Evolutionary conservation across 1,140 invertebrate genomes (phyloP).

Genomic region (Palaemon carinicauda): DNA sequence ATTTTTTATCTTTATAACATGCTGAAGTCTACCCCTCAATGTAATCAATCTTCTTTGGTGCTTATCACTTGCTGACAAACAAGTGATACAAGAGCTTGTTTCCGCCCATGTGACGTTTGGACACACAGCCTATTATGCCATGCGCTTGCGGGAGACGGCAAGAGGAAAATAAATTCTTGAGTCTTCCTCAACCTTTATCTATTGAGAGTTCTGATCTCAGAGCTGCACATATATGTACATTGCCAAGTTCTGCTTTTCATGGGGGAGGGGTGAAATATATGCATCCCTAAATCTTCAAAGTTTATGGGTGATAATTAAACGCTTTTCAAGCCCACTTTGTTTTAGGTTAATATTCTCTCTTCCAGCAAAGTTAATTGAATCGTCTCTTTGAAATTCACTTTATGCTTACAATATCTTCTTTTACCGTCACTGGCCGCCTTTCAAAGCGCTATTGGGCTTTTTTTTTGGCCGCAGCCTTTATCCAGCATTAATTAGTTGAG

Average conservation of each 20-base stretch:
- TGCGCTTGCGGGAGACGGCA: background rate
- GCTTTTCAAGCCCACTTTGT: constrained; percentile 57
- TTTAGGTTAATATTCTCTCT: constrained; percentile 57
- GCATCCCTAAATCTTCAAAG: constrained; percentile 53
- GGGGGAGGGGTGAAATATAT: constrained; percentile 25
- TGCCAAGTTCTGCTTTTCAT: constrained; percentile 35
- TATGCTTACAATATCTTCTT: constrained; percentile 57
- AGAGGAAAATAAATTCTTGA: background rate
- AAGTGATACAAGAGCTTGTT: constrained; percentile 13
- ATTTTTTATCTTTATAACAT: too few species aligned
- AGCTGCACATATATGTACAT: constrained; percentile 19
- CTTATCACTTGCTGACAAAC: constrained; percentile 16
- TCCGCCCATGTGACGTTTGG: background rate
- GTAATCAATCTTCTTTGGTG: constrained; percentile 14
- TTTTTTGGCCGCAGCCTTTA: constrained; percentile 37
- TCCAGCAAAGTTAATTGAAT: constrained; percentile 55
- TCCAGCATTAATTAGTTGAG: constrained; percentile 57
- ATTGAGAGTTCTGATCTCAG: background rate
- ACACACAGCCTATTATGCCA: background rate
- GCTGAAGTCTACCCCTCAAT: background rate
- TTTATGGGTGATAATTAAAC: constrained; percentile 56
- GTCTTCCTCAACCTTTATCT: constrained; percentile 2
- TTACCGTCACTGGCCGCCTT: constrained; percentile 49
- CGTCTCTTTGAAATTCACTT: constrained; percentile 57
- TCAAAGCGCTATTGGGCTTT: constrained; percentile 51